Conservation (phyloP, 1,140 invertebrate species). For the Magallana ariakensis region DNA sequence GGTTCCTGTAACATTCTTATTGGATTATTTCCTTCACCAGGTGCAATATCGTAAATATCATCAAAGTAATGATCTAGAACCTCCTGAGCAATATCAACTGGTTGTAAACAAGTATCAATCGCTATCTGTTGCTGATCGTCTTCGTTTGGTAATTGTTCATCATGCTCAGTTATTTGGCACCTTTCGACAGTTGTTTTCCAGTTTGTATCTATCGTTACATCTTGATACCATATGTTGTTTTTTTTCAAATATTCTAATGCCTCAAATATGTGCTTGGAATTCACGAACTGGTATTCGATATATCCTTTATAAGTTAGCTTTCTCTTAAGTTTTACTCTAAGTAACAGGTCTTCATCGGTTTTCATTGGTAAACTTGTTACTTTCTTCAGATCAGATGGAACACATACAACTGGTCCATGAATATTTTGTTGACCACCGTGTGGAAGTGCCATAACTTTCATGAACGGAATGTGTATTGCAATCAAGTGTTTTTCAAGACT, state of each 20-base stretch:
- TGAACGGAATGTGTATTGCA: slow-evolving; percentile 48
- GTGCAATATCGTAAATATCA: slow-evolving; percentile 33
- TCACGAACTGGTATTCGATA: slow-evolving; percentile 43
- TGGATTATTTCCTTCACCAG: not conserved
- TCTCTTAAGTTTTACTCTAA: slow-evolving; percentile 51
- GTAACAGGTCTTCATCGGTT: slow-evolving; percentile 30
- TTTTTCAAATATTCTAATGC: slow-evolving; percentile 33
- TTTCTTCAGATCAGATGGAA: slow-evolving; percentile 44
- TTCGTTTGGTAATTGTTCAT: too few species aligned
- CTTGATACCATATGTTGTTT: slow-evolving; percentile 43
- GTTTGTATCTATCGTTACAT: slow-evolving; percentile 20
- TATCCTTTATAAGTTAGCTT: slow-evolving; percentile 49
- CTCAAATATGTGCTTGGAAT: slow-evolving; percentile 37
- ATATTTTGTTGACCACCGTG: slow-evolving; percentile 44
- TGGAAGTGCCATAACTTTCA: slow-evolving; percentile 49
- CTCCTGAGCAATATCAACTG: slow-evolving; percentile 57
- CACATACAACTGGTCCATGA: slow-evolving; percentile 47
- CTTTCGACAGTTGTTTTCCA: not conserved
- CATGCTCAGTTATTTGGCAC: too few species aligned
- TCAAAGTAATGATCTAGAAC: slow-evolving; percentile 47
- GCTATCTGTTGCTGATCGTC: too few species aligned
- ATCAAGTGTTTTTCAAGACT: slow-evolving; percentile 42
- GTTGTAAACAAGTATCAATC: slow-evolving; percentile 54
- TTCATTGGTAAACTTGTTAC: slow-evolving; percentile 35
- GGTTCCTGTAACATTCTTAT: not conserved